phyloP scores from a whole-genome alignment of 1,140 invertebrate species.

The Patella vulgata region DNA sequence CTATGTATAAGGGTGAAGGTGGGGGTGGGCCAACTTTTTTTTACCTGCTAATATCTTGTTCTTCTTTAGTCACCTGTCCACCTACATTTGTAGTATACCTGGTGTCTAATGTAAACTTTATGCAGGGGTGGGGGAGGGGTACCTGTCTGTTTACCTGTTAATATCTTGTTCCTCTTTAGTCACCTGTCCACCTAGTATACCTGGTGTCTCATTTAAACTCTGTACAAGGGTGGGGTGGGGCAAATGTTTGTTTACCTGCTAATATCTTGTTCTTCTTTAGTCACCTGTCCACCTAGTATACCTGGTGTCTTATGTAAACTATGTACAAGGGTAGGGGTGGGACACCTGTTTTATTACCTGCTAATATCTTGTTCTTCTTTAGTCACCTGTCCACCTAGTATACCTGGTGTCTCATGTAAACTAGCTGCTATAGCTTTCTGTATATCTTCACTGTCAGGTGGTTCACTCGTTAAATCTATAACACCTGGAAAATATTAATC shows the following conservation, averaged over 20 bases:
- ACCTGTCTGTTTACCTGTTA: too few relatives aligned
- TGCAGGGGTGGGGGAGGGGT: too few relatives aligned
- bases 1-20: too few relatives aligned
- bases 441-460: constrained; percentile 57
- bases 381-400: constrained; percentile 62
- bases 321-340: too few relatives aligned
- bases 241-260: too few relatives aligned
- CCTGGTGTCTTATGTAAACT: constrained; percentile 63
- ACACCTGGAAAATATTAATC: constrained; percentile 46
- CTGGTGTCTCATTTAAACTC: constrained; percentile 63
- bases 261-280: constrained; percentile 67
- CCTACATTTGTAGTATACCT: constrained; percentile 65
- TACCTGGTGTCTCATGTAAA: constrained; percentile 61
- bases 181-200: constrained; percentile 61
- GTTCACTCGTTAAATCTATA: constrained; percentile 64
- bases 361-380: constrained; percentile 68
- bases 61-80: constrained; percentile 64
- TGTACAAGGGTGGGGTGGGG: too few relatives aligned
- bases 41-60: constrained; percentile 67
- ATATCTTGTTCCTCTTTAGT: constrained; percentile 68
- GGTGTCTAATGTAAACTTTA: constrained; percentile 64
- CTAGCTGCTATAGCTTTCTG: constrained; percentile 68
- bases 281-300: constrained; percentile 62
- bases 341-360: too few relatives aligned
- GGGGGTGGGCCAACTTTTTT: too few relatives aligned